phyloP scores from a whole-genome alignment of 1,140 invertebrate genomes.

The Bombus confusus region DNA sequence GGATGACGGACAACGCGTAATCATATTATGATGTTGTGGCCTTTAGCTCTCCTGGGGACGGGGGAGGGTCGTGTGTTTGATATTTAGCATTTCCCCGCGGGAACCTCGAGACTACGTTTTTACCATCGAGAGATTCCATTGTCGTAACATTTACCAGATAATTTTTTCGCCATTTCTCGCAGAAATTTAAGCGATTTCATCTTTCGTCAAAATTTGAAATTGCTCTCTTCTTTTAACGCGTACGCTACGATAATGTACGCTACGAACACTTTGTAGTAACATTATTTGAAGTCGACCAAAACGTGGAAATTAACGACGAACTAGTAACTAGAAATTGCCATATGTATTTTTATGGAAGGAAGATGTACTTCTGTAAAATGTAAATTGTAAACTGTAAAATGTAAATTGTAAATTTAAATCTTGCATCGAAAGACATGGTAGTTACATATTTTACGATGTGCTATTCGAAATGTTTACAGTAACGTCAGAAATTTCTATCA shows the following conservation, averaged over 20 bases:
- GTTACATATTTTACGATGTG: no score
- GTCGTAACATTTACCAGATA: conserved; percentile 59
- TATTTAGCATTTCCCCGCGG: conserved; percentile 80
- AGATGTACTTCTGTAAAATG: not conserved
- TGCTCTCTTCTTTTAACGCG: not conserved
- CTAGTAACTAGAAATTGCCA: not conserved
- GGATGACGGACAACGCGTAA: conserved; percentile 74
- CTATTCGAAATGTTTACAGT: no score
- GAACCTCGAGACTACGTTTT: conserved; percentile 61
- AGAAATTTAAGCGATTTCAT: not conserved
- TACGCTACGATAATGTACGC: no score
- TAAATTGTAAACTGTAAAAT: no score
- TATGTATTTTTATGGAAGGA: no score
- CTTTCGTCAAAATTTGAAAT: not conserved
- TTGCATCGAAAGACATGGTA: no score
- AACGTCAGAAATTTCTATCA: no score
- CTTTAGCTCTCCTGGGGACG: conserved; percentile 75
- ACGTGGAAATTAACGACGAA: not conserved
- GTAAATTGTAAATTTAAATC: not conserved
- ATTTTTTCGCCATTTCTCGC: not conserved
- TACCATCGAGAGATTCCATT: conserved; percentile 57
- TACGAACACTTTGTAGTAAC: no score
- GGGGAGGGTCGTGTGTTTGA: conserved; percentile 74
- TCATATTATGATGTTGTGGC: conserved; percentile 79
- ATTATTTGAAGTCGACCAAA: no score